Evolutionary conservation across 2,888 invertebrate genomes (phyloP).

Genomic region (Drosophila limbata): DNA sequence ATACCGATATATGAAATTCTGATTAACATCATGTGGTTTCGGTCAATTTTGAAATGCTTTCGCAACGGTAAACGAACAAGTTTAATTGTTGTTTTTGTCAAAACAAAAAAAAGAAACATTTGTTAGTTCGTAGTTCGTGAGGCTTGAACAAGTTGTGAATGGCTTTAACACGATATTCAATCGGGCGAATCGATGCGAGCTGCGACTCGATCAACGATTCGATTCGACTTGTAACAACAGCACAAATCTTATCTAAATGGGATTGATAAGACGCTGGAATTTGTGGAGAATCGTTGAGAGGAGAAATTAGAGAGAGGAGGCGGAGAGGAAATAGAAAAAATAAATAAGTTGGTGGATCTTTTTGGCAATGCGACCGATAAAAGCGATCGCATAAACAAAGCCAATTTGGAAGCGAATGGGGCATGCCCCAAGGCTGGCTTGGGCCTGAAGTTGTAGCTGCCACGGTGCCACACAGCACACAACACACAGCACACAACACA

Average conservation of each 20-base stretch:
- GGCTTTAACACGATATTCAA: slow-evolving; percentile 56
- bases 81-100: neutral
- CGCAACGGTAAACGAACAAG: slow-evolving; percentile 7
- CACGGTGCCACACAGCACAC: slow-evolving; percentile 55
- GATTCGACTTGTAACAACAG: slow-evolving; percentile 8
- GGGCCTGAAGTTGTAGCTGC: neutral
- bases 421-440: slow-evolving; percentile 17
- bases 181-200: slow-evolving; percentile 58
- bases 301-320: neutral
- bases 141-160: slow-evolving; percentile 54
- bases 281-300: slow-evolving; percentile 40
- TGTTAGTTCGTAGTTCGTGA: slow-evolving; percentile 54
- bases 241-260: slow-evolving; percentile 25
- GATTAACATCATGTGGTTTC: neutral
- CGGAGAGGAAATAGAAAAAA: slow-evolving; percentile 19
- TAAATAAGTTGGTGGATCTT: slow-evolving; percentile 78
- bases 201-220: slow-evolving; percentile 16
- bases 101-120: slow-evolving; percentile 13
- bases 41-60: slow-evolving; percentile 14
- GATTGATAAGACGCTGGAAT: slow-evolving; percentile 53
- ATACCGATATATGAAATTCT: too few relatives aligned
- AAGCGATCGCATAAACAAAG: slow-evolving; percentile 81
- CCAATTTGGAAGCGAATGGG: slow-evolving; percentile 70
- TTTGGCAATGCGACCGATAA: slow-evolving; percentile 60
- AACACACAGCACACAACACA: slow-evolving; percentile 63